These are phyloP conservation scores for Promerops cafer DNA, from an alignment of 2,113 vertebrate genomes.

Conservation along the genomic window DNA sequence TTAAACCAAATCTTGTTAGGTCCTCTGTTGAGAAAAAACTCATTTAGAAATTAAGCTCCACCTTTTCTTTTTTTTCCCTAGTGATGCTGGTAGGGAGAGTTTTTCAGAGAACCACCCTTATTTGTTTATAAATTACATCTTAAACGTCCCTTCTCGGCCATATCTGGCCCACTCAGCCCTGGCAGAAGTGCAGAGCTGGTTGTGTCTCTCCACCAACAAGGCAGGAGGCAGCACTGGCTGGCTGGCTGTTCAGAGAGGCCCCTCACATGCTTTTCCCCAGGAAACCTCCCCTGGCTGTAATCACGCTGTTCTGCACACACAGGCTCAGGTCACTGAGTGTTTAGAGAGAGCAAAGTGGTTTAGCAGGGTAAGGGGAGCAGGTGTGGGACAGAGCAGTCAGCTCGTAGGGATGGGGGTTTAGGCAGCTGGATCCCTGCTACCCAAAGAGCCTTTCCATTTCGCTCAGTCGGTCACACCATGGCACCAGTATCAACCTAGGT, in stretches of 20 bases:
- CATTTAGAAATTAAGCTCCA: background rate
- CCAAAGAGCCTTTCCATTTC: background rate
- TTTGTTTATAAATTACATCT: background rate
- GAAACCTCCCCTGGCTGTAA: background rate
- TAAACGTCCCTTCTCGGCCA: background rate
- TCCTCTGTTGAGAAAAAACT: background rate
- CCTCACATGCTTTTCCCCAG: background rate
- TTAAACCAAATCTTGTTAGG: background rate
- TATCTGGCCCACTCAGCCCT: background rate
- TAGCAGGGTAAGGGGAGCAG: fast-evolving
- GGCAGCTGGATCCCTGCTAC: background rate
- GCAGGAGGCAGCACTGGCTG: background rate
- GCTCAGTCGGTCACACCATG: background rate
- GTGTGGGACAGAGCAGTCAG: too few relatives aligned
- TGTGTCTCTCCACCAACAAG: background rate
- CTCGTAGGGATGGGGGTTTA: background rate
- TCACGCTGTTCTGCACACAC: fast-evolving
- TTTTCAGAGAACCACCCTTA: background rate
- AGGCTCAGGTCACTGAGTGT: background rate
- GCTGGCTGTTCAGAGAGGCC: background rate
- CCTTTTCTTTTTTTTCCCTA: background rate
- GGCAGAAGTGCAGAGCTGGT: background rate
- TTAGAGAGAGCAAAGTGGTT: background rate
- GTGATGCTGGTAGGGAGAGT: background rate
- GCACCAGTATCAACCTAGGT: fast-evolving